Conservation (phyloP, 2,888 invertebrate genomes). For the Microplitis manilae region DNA sequence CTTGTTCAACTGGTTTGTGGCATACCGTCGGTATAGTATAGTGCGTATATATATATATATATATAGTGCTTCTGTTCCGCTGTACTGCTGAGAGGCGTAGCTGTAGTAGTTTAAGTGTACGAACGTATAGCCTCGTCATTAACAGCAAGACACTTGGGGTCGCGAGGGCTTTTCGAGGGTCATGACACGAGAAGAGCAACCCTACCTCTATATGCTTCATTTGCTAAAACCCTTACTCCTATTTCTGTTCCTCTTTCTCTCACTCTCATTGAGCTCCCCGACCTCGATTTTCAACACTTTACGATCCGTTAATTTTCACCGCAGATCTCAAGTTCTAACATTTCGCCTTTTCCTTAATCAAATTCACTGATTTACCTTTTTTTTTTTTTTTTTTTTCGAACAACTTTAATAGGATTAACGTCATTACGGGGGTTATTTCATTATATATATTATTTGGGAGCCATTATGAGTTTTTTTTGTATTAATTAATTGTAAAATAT, state of each 20-base stretch:
- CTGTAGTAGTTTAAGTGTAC: constrained; percentile 16
- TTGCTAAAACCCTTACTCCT: constrained; percentile 41
- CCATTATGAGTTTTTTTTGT: too few relatives aligned
- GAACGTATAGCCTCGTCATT: constrained; percentile 44
- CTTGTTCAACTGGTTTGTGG: constrained; percentile 52
- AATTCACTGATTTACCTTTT: constrained; percentile 1
- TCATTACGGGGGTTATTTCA: too few relatives aligned
- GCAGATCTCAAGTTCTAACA: constrained; percentile 17
- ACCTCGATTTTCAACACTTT: constrained; percentile 23
- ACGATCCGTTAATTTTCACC: constrained; percentile 27
- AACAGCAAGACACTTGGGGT: constrained; percentile 47
- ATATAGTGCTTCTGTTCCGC: background rate
- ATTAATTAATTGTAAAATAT: background rate
- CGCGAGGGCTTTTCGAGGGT: constrained; percentile 47
- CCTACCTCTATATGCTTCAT: constrained; percentile 47
- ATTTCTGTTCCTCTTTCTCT: background rate
- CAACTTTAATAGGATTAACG: too few relatives aligned
- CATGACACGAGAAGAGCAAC: constrained; percentile 48
- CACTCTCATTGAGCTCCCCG: constrained; percentile 20
- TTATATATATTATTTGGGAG: too few relatives aligned
- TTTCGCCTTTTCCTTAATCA: constrained; percentile 28
- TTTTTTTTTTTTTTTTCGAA: too few relatives aligned
- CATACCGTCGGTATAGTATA: constrained; percentile 27
- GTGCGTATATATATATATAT: background rate
- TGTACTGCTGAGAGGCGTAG: too few relatives aligned